Evolutionary conservation across 2,888 invertebrate species (phyloP).

Genomic region (Choristoneura rosaceana): DNA sequence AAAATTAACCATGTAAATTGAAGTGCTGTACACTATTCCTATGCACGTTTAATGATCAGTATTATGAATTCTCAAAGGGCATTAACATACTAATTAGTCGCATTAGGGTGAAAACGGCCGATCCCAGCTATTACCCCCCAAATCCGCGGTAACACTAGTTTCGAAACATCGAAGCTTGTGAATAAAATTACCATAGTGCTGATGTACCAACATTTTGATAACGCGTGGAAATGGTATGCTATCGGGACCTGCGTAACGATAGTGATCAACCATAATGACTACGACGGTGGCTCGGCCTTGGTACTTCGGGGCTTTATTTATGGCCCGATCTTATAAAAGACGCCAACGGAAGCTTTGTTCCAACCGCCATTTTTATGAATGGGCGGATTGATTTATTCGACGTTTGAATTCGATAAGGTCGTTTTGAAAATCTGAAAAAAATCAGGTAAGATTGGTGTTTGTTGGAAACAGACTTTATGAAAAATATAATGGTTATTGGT

Average conservation of each 20-base stretch:
- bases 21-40: not conserved
- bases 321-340: conserved; percentile 9
- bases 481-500: not conserved
- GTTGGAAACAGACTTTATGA: too few species aligned
- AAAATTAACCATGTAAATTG: not conserved
- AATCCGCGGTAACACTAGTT: conserved; percentile 1
- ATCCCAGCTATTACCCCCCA: not conserved
- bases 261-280: conserved; percentile 29
- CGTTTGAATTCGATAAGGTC: not conserved
- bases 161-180: conserved; percentile 5
- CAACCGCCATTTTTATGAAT: conserved; percentile 5
- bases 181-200: conserved; percentile 28
- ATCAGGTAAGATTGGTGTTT: not conserved
- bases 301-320: conserved; percentile 13
- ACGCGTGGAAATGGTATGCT: conserved; percentile 6
- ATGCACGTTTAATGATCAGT: not conserved
- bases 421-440: not conserved
- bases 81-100: not conserved
- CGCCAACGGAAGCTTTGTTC: conserved; percentile 10
- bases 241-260: conserved; percentile 26
- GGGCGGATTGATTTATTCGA: not conserved
- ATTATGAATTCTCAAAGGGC: not conserved
- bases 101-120: not conserved
- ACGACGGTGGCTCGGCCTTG: conserved; percentile 20
- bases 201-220: conserved; percentile 29